Base-by-base conservation (phyloP, 1,140 invertebrate species). In the Microvelia longipes region DNA sequence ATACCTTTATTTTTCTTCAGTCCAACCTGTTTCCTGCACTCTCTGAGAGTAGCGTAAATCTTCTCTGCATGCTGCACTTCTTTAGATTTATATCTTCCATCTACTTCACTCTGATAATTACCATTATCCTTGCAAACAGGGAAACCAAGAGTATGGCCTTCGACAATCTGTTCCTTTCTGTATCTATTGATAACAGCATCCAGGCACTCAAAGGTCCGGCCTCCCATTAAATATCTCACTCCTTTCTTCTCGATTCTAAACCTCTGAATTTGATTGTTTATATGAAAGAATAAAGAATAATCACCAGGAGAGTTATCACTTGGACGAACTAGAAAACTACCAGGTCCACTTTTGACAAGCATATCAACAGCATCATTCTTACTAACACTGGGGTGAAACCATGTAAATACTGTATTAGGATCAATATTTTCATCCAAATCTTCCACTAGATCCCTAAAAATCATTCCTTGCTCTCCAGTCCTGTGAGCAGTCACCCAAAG, bases 301-400 rank as follows among this genome's bases (percentile, higher is more conserved):
- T 98, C 94, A 0, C 95, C 96, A 0, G 95, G 94, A 15, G 94
- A 97, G 79, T 96, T 96, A 79, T 98, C 96, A 75, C 94, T 97
- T 15, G 94, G 94, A 75, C 95, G 86, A 68, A 98, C 94, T 71
- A 77, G 70, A 69, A 77, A 77, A 71, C 76, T 77, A 63, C 76
- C 76, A 28, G 76, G 75, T 26, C 71, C 73, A 91, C 90, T 87
- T 86, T 95, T 94, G 24, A 94, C 92, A 29, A 98, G 84, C 85
- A 96, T 90, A 78, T 96, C 93, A 1, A 97, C 94, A 67, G 95
- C 95, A 80, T 97, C 94, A 76, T 93, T 93, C 83, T 98, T 98
- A 61, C 92, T 94, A 73, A 96, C 93, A 77, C 92, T 93, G 0
- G 92, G 91, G 85, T 98, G 95, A 82, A 96, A 98, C 93, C 94